Base-by-base conservation (phyloP, 2,113 vertebrate genomes). In the Thomomys bottae region DNA sequence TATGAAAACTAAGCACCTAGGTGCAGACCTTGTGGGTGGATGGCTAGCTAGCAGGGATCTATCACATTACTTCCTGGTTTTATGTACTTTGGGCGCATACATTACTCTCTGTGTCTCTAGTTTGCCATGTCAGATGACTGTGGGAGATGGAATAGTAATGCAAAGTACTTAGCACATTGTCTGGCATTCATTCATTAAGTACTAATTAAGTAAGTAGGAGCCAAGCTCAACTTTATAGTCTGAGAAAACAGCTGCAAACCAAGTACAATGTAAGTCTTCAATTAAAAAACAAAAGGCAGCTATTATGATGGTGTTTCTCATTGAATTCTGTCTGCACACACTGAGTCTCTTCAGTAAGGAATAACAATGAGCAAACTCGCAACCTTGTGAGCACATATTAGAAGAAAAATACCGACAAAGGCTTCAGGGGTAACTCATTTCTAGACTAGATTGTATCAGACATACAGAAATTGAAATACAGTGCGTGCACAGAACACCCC, bases 381-480 rank as follows among this genome's bases (percentile, higher is more conserved):
- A 28, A 36, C 76, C 54, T 68, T 67, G 57, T 3, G 63, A 72
- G 59, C 42, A 36, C 3, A 5, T 20, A 42, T 8, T 40, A 45
- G 57, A 86, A 80, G 12, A 34, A 68, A 86, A 84, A 80, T 5
- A 21, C 81, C 90, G 68, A 80, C 9, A n/a, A 76, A 87, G 67
- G 18, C 32, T 8, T 11, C 49, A 26, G 3, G 34, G 72, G 23
- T 23, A 17, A 26, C 66, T 71, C 70, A 23, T 76, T 49, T 76
- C 30, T 24, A 54, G 38, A 80, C 54, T 5, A 3, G 1, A 10
- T 11, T 34, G 42, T 28, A 4, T 6, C 2, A n/a, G 6, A 66
- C 28, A 66, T n/a, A 17, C 28, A 38, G 32, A 54, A 21, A 66
- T n/a, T 71, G 57, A 1, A 24, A 8, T 32, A 59, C 21, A 18